Evolutionary conservation across 2,113 vertebrate genomes (phyloP).

Genomic region (Bagarius yarrelli): DNA sequence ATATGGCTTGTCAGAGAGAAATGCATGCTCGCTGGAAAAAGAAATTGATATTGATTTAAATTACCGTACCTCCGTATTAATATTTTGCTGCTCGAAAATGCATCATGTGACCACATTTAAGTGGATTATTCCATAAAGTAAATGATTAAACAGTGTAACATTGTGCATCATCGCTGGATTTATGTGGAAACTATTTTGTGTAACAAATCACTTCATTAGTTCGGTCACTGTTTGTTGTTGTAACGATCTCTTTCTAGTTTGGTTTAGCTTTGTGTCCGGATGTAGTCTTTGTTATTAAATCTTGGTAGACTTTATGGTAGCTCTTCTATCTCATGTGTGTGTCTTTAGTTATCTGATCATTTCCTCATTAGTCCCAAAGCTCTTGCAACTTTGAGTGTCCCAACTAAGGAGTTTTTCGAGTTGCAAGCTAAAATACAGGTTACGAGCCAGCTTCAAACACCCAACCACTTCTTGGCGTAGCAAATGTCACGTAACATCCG

Average conservation of each 20-base stretch:
- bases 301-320: not conserved
- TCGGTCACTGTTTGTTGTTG: not conserved
- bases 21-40: not conserved
- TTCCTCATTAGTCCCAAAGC: not conserved
- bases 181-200: not conserved
- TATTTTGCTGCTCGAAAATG: not conserved
- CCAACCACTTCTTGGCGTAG: too few relatives aligned
- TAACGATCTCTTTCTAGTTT: not conserved
- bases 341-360: not conserved
- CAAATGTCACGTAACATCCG: too few relatives aligned
- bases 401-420: too few relatives aligned
- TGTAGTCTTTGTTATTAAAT: not conserved
- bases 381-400: too few relatives aligned
- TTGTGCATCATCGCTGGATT: not conserved
- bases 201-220: not conserved
- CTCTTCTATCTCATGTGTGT: not conserved
- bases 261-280: not conserved
- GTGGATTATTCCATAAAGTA: not conserved
- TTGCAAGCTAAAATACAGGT: too few relatives aligned
- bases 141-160: not conserved
- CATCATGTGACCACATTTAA: not conserved
- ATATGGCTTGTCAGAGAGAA: not conserved
- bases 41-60: slow-evolving; percentile 10
- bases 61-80: not conserved
- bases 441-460: too few relatives aligned